Evolutionary conservation across 2,888 invertebrate genomes (phyloP).

Genomic region (Uloborus plumipes): DNA sequence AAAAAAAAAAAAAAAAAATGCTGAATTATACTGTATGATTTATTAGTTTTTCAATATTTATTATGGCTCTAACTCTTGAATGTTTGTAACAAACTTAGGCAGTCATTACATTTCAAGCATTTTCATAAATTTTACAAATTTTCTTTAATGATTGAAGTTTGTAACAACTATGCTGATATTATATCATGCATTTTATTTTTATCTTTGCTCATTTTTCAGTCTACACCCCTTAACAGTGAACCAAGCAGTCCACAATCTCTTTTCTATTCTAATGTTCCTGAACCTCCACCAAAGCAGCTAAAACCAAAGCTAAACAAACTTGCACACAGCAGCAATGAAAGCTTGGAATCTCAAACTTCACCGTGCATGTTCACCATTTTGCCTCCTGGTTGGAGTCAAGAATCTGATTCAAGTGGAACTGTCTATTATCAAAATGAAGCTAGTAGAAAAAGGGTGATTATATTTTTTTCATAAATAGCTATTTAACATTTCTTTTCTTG

Average conservation of each 20-base stretch:
- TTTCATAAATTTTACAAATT: not conserved
- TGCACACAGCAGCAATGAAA: conserved; percentile 61
- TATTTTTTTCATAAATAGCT: too few relatives aligned
- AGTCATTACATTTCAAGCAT: not conserved
- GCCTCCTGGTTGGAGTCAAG: conserved; percentile 74
- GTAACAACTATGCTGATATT: not conserved
- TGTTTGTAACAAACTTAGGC: too few relatives aligned
- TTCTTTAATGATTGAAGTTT: too few relatives aligned
- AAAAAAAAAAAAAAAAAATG: too few relatives aligned
- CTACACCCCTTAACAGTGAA: conserved; percentile 48
- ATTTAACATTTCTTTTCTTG: too few relatives aligned
- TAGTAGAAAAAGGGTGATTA: conserved; percentile 74
- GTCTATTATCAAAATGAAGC: conserved; percentile 74
- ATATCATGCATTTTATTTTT: too few relatives aligned
- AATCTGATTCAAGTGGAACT: conserved; percentile 72
- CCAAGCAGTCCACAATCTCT: conserved; percentile 48
- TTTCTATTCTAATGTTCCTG: conserved; percentile 38
- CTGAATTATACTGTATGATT: too few relatives aligned
- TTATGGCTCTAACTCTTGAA: too few relatives aligned
- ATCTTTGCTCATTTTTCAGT: conserved; percentile 19
- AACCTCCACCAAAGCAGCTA: conserved; percentile 58
- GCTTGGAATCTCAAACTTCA: conserved; percentile 52
- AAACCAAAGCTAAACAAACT: conserved; percentile 62
- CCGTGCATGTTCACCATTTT: conserved; percentile 67
- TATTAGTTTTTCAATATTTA: too few relatives aligned